A percentile compares a stretch with the other conserved stretches of the same genome.
These are phyloP conservation scores for Tigriopus californicus DNA, from an alignment of 2,888 invertebrate genomes.

Conservation along the genomic window DNA sequence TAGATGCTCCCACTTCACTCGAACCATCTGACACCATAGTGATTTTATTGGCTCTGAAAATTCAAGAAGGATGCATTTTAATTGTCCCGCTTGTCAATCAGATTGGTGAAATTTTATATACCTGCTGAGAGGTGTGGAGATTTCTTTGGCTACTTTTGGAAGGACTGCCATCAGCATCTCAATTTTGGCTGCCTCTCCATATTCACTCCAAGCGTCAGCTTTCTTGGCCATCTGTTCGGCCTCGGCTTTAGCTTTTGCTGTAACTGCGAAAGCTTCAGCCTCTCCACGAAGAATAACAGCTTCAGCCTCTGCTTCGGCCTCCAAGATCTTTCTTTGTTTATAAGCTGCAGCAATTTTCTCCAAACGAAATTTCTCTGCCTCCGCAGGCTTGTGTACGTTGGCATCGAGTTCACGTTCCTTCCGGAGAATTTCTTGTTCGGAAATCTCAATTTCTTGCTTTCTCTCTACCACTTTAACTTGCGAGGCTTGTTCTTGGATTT, in stretches of 20 bases:
- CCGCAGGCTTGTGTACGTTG: constrained; percentile 6
- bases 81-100: too few relatives aligned
- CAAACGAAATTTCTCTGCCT: constrained; percentile 27
- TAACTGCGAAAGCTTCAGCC: constrained; percentile 33
- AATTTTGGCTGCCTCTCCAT: constrained; percentile 28
- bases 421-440: constrained; percentile 10
- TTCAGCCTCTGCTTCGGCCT: constrained; percentile 7
- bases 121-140: constrained; percentile 30
- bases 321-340: constrained; percentile 26
- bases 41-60: constrained; percentile 37
- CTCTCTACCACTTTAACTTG: constrained; percentile 6
- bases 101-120: too few relatives aligned
- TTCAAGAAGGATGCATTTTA: too few relatives aligned
- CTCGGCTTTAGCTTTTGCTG: constrained; percentile 33
- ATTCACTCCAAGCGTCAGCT: constrained; percentile 34
- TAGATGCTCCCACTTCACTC: constrained; percentile 31
- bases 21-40: constrained; percentile 30
- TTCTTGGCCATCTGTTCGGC: constrained; percentile 36
- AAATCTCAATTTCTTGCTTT: background rate
- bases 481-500: constrained; percentile 1
- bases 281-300: constrained; percentile 24
- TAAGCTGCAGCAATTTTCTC: constrained; percentile 91
- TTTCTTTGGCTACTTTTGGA: constrained; percentile 33
- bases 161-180: constrained; percentile 33
- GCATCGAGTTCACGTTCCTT: constrained; percentile 10